A percentile compares a stretch with the other conserved stretches of the same genome.
Conservation (phyloP, 2,797 vertebrate genomes). For the Syngnathus acus region DNA sequence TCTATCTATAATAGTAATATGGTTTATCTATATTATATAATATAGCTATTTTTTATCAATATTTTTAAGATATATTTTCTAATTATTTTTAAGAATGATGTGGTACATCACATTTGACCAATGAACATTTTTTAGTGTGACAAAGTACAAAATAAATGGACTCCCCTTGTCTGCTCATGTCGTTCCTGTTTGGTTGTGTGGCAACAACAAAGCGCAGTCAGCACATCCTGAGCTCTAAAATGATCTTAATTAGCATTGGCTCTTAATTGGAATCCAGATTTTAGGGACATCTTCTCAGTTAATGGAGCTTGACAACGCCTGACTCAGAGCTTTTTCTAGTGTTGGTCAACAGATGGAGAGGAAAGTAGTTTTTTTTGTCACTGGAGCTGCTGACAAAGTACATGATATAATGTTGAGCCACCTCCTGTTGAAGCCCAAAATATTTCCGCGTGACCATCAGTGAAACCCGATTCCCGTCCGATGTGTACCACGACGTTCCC, state of each 20-base stretch:
- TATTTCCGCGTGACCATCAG: background rate
- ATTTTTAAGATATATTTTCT: too few species aligned
- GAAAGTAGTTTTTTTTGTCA: background rate
- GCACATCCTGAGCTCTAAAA: background rate
- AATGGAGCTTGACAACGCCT: background rate
- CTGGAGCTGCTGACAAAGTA: slow-evolving; percentile 2
- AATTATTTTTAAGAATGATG: too few species aligned
- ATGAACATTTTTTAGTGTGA: background rate
- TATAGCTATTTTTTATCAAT: too few species aligned
- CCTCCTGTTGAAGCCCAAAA: background rate
- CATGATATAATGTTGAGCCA: background rate
- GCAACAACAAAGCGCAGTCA: slow-evolving; percentile 1
- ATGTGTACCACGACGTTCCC: background rate
- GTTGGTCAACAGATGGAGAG: slow-evolving; percentile 7
- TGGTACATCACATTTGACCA: too few species aligned
- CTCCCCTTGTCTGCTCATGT: background rate
- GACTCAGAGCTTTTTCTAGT: slow-evolving; percentile 4
- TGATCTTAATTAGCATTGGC: slow-evolving; percentile 4
- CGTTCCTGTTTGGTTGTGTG: background rate
- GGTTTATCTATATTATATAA: too few species aligned
- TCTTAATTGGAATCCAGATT: slow-evolving; percentile 5
- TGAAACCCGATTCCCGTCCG: background rate
- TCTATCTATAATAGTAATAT: too few species aligned
- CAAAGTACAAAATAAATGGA: background rate
- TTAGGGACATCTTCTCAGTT: slow-evolving; percentile 2